phyloP scores from a whole-genome alignment of 2,888 invertebrate genomes.

The Apomyelois bistriatella region DNA sequence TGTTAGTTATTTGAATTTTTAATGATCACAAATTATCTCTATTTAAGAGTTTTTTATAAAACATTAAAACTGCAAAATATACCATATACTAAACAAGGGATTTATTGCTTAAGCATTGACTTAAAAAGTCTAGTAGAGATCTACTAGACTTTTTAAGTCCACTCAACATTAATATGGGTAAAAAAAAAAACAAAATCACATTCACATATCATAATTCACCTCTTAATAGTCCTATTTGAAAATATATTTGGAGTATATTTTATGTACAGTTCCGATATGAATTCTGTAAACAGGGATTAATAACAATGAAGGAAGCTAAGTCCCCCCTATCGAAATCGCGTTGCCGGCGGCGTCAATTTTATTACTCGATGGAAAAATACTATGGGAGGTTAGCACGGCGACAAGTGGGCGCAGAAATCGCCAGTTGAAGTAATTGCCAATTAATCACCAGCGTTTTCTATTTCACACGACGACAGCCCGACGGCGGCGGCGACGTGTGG shows the following conservation, averaged over 20 bases:
- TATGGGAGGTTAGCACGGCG: slow-evolving; percentile 51
- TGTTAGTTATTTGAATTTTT: not conserved
- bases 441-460: slow-evolving; percentile 77
- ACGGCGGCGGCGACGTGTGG: slow-evolving; percentile 17
- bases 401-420: slow-evolving; percentile 69
- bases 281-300: slow-evolving; percentile 2
- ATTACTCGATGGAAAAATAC: slow-evolving; percentile 51
- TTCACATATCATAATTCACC: too few relatives aligned
- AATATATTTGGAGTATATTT: too few relatives aligned
- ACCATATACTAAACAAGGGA: too few relatives aligned
- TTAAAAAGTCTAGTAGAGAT: too few relatives aligned
- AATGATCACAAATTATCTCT: too few relatives aligned
- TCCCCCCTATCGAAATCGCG: not conserved
- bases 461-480: slow-evolving; percentile 56
- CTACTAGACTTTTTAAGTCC: too few relatives aligned
- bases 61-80: too few relatives aligned
- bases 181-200: too few relatives aligned
- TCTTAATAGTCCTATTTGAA: too few relatives aligned
- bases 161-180: too few relatives aligned
- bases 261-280: not conserved
- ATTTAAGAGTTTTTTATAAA: too few relatives aligned
- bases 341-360: slow-evolving; percentile 35
- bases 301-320: slow-evolving; percentile 3
- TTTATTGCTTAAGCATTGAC: too few relatives aligned
- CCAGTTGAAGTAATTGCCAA: slow-evolving; percentile 74